Percentiles rank a stretch among this genome's conserved stretches.
phyloP scores from a whole-genome alignment of 2,113 vertebrate genomes.

The Otolemur garnettii region DNA sequence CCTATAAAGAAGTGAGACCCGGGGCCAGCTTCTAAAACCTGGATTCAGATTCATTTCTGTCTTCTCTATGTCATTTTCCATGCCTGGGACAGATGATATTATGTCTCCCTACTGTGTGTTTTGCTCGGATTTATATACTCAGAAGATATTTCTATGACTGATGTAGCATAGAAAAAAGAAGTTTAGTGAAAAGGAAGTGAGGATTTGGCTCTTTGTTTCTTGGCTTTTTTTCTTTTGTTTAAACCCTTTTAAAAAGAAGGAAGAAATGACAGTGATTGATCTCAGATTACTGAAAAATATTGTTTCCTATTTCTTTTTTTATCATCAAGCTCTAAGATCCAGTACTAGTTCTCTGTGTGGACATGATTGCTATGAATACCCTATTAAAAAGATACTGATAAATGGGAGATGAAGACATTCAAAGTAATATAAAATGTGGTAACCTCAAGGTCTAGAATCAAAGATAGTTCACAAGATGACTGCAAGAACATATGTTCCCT shows the following conservation, averaged over 20 bases:
- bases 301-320: conserved; percentile 14
- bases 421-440: not conserved
- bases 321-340: not conserved
- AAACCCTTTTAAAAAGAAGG: not conserved
- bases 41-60: not conserved
- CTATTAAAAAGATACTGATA: not conserved
- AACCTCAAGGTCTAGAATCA: conserved; percentile 30
- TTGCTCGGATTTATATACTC: not conserved
- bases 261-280: not conserved
- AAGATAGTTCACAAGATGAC: not conserved
- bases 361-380: not conserved
- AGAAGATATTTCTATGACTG: not conserved
- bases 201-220: not conserved
- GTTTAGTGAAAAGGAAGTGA: conserved; percentile 9
- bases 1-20: not conserved
- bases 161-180: not conserved
- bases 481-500: not conserved
- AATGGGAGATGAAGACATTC: conserved; percentile 7
- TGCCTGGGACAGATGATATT: not conserved
- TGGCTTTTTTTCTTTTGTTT: not conserved
- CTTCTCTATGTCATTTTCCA: accelerated
- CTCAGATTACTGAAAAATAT: not conserved
- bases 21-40: not conserved
- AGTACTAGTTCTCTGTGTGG: not conserved
- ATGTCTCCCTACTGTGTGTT: not conserved